Evolutionary conservation across 1,140 invertebrate genomes (phyloP), one percentile per base, ranked within the genome.

Genomic region (Trichoplusia ni): DNA sequence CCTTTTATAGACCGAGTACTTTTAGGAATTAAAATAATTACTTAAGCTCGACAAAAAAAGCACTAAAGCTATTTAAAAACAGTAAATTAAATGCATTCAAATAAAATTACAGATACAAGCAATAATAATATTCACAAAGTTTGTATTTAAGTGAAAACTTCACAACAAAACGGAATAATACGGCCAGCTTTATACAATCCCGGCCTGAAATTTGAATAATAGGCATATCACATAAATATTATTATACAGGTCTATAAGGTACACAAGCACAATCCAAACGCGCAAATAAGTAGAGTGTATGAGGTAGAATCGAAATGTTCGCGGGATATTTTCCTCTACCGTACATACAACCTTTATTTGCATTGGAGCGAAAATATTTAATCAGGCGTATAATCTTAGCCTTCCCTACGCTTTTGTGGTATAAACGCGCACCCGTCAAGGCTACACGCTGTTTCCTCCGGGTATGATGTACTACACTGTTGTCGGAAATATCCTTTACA

Each of bases 311-410:
- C 73, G 74, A 75, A 79, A 83, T 72, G 76, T 80, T 80, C 73
- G 56, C 74, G 51, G 44, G 71, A 73, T 66, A 73, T 73, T 75
- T 79, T 79, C 67, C 67, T 67, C 67, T 38, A 42, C 58, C 31
- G 19, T 40, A 58, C 54, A 49, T 40, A 67, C 46, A 73, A 59
- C 79, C 68, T 78, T 75, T 81, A 77, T 78, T 82, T 82, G 78
- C 76, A 77, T 73, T 79, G 73, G 74, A 84, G 80, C 67, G 78
- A 82, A 85, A 85, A 85, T 83, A 85, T 83, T 85, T 83, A 83
- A 83, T 83, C 82, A 83, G 75, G 79, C 81, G 79, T 83, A 78
- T 82, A 81, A 85, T 83, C 79, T 83, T 83, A 78, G 73, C 74
- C 73, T 76, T 73, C 70, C 73, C 66, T 73, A 66, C 68, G 74